phyloP scores from a whole-genome alignment of 1,140 invertebrate genomes.

The Pseudachorutes palmiensis region DNA sequence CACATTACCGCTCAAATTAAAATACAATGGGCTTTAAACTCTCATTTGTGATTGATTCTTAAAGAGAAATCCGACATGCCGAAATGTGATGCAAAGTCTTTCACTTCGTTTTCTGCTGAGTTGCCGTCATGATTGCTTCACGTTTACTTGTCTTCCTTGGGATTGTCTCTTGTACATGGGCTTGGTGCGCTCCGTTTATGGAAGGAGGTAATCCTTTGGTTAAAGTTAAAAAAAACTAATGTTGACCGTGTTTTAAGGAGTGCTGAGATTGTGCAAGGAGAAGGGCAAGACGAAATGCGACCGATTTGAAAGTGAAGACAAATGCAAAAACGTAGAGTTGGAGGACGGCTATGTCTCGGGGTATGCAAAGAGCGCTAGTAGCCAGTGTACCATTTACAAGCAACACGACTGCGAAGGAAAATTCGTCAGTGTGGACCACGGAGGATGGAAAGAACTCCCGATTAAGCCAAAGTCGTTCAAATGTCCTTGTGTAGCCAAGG shows the following conservation, averaged over 20 bases:
- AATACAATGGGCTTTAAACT: too few relatives aligned
- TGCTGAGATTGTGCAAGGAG: neutral
- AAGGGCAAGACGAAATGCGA: slow-evolving; percentile 1
- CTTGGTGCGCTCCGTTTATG: neutral
- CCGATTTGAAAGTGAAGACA: neutral
- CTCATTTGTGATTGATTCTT: too few relatives aligned
- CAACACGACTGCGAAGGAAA: neutral
- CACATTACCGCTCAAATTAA: too few relatives aligned
- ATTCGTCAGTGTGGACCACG: neutral
- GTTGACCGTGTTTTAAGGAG: neutral
- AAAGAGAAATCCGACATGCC: too few relatives aligned
- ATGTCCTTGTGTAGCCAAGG: neutral
- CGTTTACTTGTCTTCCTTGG: neutral
- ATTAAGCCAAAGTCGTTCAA: neutral
- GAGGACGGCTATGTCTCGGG: neutral
- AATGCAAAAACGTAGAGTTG: neutral
- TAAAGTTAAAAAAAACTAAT: neutral
- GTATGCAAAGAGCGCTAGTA: neutral
- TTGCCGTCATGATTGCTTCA: too few relatives aligned
- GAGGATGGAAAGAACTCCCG: neutral
- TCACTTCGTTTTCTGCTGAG: too few relatives aligned
- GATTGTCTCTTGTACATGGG: neutral
- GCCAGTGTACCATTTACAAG: neutral
- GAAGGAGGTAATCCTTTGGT: neutral
- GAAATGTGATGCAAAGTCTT: too few relatives aligned